Evolutionary conservation across 2,113 vertebrate species (phyloP).

Genomic region (Falcunculus frontatus): DNA sequence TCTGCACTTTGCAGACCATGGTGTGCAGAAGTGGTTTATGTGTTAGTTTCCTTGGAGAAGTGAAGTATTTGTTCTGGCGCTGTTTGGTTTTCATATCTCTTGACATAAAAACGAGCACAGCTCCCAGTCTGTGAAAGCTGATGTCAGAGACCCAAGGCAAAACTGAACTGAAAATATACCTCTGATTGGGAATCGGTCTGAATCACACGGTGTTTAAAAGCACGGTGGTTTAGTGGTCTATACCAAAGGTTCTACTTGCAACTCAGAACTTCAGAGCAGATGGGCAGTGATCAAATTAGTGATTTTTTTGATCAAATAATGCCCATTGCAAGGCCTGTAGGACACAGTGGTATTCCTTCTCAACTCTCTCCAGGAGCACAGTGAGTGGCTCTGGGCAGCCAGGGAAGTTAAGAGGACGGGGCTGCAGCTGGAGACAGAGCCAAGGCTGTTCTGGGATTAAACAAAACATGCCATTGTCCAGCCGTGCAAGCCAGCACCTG

Average conservation of each 20-base stretch:
- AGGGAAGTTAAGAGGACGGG: background rate
- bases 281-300: background rate
- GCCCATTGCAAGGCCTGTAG: background rate
- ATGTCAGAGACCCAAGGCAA: background rate
- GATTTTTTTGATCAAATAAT: background rate
- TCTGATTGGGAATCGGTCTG: background rate
- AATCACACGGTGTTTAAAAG: background rate
- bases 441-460: background rate
- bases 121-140: background rate
- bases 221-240: background rate
- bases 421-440: background rate
- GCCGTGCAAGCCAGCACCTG: background rate
- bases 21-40: conserved; percentile 3
- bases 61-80: background rate
- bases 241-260: background rate
- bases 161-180: conserved; percentile 1
- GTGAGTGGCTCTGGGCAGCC: background rate
- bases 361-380: background rate
- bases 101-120: background rate
- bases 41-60: conserved; percentile 23
- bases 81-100: conserved; percentile 15
- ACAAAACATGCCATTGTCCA: background rate
- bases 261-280: background rate
- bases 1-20: background rate
- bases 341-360: background rate